Conservation (phyloP, 2,888 invertebrate genomes). For the Rambutsinella grinnellia region DNA sequence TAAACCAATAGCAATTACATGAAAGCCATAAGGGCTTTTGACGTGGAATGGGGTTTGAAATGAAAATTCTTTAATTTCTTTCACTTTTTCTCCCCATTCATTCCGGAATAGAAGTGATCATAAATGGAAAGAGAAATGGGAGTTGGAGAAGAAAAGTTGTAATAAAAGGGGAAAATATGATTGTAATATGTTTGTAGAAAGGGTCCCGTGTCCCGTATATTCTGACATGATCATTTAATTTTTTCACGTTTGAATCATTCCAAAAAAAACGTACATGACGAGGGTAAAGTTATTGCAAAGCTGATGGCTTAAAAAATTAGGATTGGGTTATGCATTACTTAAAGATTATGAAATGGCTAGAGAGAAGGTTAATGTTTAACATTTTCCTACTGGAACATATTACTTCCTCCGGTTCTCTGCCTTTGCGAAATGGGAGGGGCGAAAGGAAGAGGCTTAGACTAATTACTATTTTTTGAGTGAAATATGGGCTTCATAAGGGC, state of each 20-base stretch:
- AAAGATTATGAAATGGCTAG: neutral
- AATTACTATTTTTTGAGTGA: conserved; percentile 66
- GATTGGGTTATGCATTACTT: no score
- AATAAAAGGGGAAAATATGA: conserved; percentile 16
- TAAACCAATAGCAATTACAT: neutral
- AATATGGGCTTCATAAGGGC: conserved; percentile 64
- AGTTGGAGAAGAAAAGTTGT: neutral
- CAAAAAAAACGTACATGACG: neutral
- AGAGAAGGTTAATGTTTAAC: no score
- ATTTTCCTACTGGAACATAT: no score
- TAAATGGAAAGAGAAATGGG: neutral
- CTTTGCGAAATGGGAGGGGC: conserved; percentile 35
- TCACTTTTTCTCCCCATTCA: conserved; percentile 28
- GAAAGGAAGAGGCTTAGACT: conserved; percentile 62
- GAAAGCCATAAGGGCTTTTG: neutral
- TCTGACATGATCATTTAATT: neutral
- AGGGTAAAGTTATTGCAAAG: neutral
- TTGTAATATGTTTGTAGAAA: conserved; percentile 14
- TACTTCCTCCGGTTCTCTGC: conserved; percentile 8
- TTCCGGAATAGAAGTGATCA: conserved; percentile 30
- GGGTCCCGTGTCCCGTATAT: no score
- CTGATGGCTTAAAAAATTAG: no score
- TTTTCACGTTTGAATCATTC: neutral
- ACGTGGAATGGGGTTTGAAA: conserved; percentile 3
- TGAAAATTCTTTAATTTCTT: conserved; percentile 22